A percentile compares a stretch with the other conserved stretches of the same genome.
These are phyloP conservation scores for Aporrectodea caliginosa DNA, from an alignment of 1,140 invertebrate genomes.

Conservation along the genomic window DNA sequence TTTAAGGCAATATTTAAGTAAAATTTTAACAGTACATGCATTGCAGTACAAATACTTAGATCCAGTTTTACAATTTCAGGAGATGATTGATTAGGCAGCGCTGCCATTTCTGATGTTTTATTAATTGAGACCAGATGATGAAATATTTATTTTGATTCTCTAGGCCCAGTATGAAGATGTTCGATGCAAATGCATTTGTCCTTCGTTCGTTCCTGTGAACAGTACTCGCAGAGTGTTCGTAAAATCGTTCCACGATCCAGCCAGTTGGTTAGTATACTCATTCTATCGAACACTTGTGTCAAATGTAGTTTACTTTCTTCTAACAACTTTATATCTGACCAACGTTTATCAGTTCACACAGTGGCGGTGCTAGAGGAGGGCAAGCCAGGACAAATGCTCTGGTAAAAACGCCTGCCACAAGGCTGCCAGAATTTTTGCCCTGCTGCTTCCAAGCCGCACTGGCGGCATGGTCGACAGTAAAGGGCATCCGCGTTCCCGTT, in stretches of 20 bases:
- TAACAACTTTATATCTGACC: too few relatives aligned
- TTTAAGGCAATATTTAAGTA: too few relatives aligned
- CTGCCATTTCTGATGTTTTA: background rate
- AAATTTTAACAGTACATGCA: background rate
- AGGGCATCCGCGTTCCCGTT: too few relatives aligned
- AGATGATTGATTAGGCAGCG: background rate
- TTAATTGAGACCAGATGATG: background rate
- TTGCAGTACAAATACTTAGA: background rate
- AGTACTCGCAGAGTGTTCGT: constrained; percentile 24
- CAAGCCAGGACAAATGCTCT: background rate
- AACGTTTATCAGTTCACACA: background rate
- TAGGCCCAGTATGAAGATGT: constrained; percentile 73
- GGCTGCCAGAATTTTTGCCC: too few relatives aligned
- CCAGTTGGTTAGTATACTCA: constrained; percentile 22
- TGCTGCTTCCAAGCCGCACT: too few relatives aligned
- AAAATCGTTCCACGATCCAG: constrained; percentile 21
- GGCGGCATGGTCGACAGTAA: too few relatives aligned
- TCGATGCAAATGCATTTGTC: constrained; percentile 83
- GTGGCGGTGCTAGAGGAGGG: background rate
- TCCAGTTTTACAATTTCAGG: too few relatives aligned
- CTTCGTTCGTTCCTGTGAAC: constrained; percentile 44
- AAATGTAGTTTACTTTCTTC: too few relatives aligned
- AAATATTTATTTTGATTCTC: background rate
- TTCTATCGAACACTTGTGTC: background rate
- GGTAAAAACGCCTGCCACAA: background rate